phyloP scores from a whole-genome alignment of 1,140 invertebrate genomes.

The Patella vulgata region DNA sequence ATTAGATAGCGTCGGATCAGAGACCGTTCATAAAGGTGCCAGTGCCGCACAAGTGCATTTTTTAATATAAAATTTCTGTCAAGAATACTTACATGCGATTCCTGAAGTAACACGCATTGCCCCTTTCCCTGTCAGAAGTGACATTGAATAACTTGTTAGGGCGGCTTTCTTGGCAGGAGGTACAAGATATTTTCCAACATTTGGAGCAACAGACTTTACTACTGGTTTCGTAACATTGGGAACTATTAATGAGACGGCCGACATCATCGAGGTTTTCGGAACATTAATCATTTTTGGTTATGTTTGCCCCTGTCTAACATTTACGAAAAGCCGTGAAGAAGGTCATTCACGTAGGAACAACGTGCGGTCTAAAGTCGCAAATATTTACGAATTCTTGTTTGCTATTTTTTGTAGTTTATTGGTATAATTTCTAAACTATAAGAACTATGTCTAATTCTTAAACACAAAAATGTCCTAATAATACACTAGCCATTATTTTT shows the following conservation, averaged over 20 bases:
- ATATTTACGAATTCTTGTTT: background rate
- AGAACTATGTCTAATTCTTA: too few relatives aligned
- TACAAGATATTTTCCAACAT: slow-evolving; percentile 10
- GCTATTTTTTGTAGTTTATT: too few relatives aligned
- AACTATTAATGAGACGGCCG: slow-evolving; percentile 32
- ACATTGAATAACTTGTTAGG: slow-evolving; percentile 7
- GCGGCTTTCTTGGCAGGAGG: background rate
- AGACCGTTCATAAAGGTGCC: too few relatives aligned
- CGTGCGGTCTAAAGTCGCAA: too few relatives aligned
- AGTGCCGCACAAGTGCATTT: too few relatives aligned
- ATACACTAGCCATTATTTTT: too few relatives aligned
- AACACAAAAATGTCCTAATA: too few relatives aligned
- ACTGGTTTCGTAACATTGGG: slow-evolving; percentile 14
- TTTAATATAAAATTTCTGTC: too few relatives aligned
- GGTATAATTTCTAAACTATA: too few relatives aligned
- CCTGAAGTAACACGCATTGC: slow-evolving; percentile 4
- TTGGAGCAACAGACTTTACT: slow-evolving; percentile 15
- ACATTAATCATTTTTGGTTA: slow-evolving; percentile 37
- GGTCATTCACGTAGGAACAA: too few relatives aligned
- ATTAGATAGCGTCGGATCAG: too few relatives aligned
- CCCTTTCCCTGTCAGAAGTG: slow-evolving; percentile 7
- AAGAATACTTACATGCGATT: slow-evolving; percentile 12
- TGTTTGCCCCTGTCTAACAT: slow-evolving; percentile 3
- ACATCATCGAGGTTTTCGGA: slow-evolving; percentile 32
- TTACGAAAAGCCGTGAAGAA: background rate